Base-by-base conservation (phyloP, 2,888 invertebrate genomes). In the Andrena bicolor region DNA sequence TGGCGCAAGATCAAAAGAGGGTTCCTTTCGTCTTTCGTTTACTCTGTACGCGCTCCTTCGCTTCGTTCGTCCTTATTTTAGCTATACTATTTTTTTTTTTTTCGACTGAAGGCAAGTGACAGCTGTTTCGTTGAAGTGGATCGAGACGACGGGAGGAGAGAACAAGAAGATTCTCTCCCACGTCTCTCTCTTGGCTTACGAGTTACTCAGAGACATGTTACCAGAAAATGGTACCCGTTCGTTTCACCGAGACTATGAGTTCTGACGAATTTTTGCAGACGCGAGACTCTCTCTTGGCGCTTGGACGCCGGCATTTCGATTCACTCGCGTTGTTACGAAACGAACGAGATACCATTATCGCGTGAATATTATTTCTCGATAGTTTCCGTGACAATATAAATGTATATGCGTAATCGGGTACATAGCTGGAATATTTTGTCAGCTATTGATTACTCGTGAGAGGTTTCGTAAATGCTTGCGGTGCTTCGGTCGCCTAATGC, bases 401-500 rank as follows among this genome's bases (percentile, higher is more conserved):
- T 80, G 68, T 84, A 76, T 84, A 77, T 80, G 72, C 74, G 30
- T 80, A 83, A 84, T 80, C 76, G 60, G 68, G 73, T 77, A 82
- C 72, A 81, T 68, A 82, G 61, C 74, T 85, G 75, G 80, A 86
- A 83, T 75, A 75, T 81, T 84, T 76, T 76, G 79, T 86, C 77
- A 61, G 72, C 85, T 88, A 84, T 82, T 73, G 83, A 88, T 88
- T 85, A 86, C 81, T 88, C 85, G 91, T 91, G 91, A 90, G 84
- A 89, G 89, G 89, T 91, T 88, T 90, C 86, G 87, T 89, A 90
- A 91, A 90, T 92, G 91, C 90, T 88, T 91, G 90, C 89, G 89
- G 90, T 91, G 90, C 90, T 90, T 91, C 90, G 88, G 85, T 91
- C 90, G 90, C 89, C 91, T 91, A 92, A 89, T 91, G 91, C 90